A percentile compares a stretch with the other conserved stretches of the same genome.
phyloP scores from a whole-genome alignment of 1,140 invertebrate species.

The Acromyrmex charruanus region DNA sequence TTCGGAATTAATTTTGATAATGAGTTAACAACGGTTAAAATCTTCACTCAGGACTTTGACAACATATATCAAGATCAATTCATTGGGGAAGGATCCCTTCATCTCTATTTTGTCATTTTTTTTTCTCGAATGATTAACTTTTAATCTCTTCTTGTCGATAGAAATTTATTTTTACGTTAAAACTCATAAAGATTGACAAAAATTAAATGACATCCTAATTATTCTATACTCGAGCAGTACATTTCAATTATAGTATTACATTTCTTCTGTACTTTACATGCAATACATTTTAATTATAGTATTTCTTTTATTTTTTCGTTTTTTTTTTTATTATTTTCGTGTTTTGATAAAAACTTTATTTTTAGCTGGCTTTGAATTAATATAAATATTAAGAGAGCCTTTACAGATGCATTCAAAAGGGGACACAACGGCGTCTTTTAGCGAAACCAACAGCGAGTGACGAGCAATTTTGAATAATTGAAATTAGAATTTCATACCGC shows the following conservation, averaged over 20 bases:
- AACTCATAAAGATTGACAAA: not conserved
- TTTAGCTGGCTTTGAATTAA: not conserved
- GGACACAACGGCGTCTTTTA: not conserved
- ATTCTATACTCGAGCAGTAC: not conserved
- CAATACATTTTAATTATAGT: not conserved
- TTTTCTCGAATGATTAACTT: not conserved
- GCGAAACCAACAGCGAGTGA: not conserved
- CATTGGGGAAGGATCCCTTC: too few relatives aligned
- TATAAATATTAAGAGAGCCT: slow-evolving; percentile 14
- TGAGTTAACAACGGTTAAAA: too few relatives aligned
- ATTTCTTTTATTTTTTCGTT: not conserved
- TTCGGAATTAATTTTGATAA: too few relatives aligned
- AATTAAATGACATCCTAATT: not conserved
- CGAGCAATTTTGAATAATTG: slow-evolving; percentile 49
- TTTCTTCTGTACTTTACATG: not conserved
- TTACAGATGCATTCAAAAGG: not conserved
- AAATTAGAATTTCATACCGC: slow-evolving; percentile 60
- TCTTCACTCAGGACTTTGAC: too few relatives aligned
- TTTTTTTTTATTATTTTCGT: not conserved
- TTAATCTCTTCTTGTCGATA: not conserved
- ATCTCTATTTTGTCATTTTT: too few relatives aligned
- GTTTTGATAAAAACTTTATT: not conserved
- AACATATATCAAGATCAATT: too few relatives aligned
- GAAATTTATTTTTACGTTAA: not conserved
- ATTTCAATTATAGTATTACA: too few relatives aligned